phyloP scores from a whole-genome alignment of 35 echinoderm and acorn worm species.

The Hemicentrotus pulcherrimus region DNA sequence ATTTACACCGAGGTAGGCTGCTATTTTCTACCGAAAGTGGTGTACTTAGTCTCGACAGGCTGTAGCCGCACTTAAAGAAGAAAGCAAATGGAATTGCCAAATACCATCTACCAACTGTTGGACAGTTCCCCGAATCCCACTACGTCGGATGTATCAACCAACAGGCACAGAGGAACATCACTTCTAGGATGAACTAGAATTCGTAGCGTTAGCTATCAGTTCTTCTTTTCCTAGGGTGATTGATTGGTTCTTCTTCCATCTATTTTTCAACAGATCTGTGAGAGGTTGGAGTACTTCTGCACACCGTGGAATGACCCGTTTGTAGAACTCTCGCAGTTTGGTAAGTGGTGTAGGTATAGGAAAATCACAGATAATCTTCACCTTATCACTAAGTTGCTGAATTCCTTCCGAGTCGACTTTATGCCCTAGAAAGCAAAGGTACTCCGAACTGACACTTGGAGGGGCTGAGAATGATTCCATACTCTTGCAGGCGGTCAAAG shows the following conservation, averaged over 20 bases:
- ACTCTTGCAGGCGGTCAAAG: slow-evolving; percentile 7
- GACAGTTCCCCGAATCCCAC: slow-evolving; percentile 31
- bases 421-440: slow-evolving; percentile 54
- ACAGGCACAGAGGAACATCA: too few relatives aligned
- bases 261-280: slow-evolving; percentile 45
- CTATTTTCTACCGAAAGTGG: too few relatives aligned
- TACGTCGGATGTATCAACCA: slow-evolving; percentile 51
- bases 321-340: slow-evolving; percentile 57
- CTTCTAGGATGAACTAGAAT: slow-evolving; percentile 24
- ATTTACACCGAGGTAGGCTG: too few relatives aligned
- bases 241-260: slow-evolving; percentile 11
- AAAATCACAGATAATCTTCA: slow-evolving; percentile 49
- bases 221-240: background rate
- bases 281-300: slow-evolving; percentile 46
- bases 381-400: slow-evolving; percentile 43
- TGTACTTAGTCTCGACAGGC: slow-evolving; percentile 25
- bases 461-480: slow-evolving; percentile 53
- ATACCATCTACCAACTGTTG: too few relatives aligned
- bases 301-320: slow-evolving; percentile 30
- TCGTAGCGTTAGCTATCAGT: background rate
- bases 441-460: slow-evolving; percentile 41
- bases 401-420: slow-evolving; percentile 17
- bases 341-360: slow-evolving; percentile 48
- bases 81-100: too few relatives aligned
- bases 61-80: too few relatives aligned